phyloP scores from a whole-genome alignment of 2,113 vertebrate genomes.

The Conger conger region DNA sequence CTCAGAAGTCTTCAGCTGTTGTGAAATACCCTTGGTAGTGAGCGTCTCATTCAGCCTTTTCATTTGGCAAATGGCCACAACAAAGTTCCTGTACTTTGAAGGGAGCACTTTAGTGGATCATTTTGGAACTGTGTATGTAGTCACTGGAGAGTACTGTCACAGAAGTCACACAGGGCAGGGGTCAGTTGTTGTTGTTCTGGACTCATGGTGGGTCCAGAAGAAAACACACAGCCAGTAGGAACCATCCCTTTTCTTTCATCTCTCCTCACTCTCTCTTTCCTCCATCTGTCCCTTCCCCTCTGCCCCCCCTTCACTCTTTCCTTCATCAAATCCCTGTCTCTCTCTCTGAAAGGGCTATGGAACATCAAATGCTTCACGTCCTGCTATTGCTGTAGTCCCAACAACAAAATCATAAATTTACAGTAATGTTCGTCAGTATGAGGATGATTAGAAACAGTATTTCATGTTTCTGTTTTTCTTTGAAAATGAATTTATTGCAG shows the following conservation, averaged over 20 bases:
- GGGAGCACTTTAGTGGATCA: no score
- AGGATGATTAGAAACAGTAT: constrained; percentile 9
- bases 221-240: background rate
- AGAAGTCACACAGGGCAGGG: background rate
- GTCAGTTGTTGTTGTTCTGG: background rate
- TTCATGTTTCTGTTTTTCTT: constrained; percentile 7
- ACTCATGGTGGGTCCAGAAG: background rate
- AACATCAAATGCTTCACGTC: background rate
- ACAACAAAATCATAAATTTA: constrained; percentile 14
- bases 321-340: background rate
- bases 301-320: background rate
- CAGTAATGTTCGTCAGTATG: constrained; percentile 8
- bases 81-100: no score
- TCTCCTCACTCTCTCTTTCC: constrained; percentile 1
- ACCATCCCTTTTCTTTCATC: background rate
- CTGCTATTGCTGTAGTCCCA: background rate
- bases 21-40: no score
- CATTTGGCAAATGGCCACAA: no score
- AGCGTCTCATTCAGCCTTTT: no score
- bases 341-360: background rate
- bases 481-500: constrained; percentile 27
- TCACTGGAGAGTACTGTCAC: background rate
- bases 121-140: no score
- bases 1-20: no score
- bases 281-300: background rate